Percentiles rank a stretch among this genome's conserved stretches.
phyloP scores from a whole-genome alignment of 2,113 vertebrate species.

The Mystacornis crossleyi region DNA sequence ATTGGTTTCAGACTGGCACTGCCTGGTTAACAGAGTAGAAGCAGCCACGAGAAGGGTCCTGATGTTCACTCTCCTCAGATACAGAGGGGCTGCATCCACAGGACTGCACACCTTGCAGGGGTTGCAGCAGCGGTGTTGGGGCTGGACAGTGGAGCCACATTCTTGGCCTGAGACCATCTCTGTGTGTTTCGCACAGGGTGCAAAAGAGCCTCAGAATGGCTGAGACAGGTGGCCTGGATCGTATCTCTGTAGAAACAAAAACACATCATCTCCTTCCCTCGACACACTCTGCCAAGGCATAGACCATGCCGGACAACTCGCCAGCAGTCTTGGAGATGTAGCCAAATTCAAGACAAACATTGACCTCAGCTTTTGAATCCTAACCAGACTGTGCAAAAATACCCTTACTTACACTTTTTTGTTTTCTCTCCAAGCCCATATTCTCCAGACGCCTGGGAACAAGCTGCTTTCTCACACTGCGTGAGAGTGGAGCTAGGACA shows the following conservation, averaged over 20 bases:
- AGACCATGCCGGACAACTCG: not conserved
- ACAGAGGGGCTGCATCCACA: accelerated
- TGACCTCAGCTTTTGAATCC: slow-evolving; percentile 16
- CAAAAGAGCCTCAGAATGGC: not conserved
- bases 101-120: accelerated
- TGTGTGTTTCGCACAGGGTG: accelerated
- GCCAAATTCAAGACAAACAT: not conserved
- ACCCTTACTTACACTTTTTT: not conserved
- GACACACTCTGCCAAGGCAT: not conserved
- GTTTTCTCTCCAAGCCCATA: not conserved
- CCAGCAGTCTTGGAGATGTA: not conserved
- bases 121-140: not conserved
- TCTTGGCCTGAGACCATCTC: not conserved
- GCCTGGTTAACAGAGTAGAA: not conserved
- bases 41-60: not conserved
- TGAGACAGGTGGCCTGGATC: not conserved
- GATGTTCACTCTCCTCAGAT: not conserved
- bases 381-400: not conserved
- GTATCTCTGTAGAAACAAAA: not conserved
- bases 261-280: not conserved
- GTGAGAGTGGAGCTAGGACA: not conserved
- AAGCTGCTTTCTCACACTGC: not conserved
- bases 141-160: accelerated
- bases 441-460: not conserved
- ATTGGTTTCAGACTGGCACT: not conserved